These are phyloP conservation scores for Aldrovandia affinis DNA, from an alignment of 2,797 vertebrate genomes.

Conservation along the genomic window DNA sequence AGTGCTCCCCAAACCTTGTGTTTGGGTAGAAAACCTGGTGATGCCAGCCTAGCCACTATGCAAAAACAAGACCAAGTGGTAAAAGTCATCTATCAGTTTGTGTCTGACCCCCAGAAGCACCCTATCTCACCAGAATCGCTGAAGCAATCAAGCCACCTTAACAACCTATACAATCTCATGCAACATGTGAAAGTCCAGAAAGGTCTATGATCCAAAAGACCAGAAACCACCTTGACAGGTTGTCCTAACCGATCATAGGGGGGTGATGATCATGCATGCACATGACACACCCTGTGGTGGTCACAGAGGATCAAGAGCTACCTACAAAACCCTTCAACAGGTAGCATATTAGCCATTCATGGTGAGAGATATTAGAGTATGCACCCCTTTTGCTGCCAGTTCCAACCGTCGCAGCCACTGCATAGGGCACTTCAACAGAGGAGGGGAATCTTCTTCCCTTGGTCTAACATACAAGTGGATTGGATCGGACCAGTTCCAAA, in stretches of 20 bases:
- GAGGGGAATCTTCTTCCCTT: neutral
- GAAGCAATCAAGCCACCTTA: neutral
- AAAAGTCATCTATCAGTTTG: neutral
- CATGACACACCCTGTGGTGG: conserved; percentile 14
- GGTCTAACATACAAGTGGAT: conserved; percentile 27
- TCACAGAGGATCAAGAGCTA: conserved; percentile 9
- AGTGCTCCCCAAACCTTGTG: neutral
- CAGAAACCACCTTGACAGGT: neutral
- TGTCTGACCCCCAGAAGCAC: neutral
- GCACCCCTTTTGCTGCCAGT: conserved; percentile 32
- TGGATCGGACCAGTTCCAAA: conserved; percentile 20
- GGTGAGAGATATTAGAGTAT: neutral
- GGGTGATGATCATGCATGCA: conserved; percentile 1
- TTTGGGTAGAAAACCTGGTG: neutral
- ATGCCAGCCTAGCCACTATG: neutral
- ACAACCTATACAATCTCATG: neutral
- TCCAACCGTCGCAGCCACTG: conserved; percentile 13
- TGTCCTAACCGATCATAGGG: conserved; percentile 7
- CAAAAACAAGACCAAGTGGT: neutral
- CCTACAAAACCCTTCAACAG: neutral
- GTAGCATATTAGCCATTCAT: conserved; percentile 31
- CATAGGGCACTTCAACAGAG: conserved; percentile 14
- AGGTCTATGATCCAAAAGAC: neutral
- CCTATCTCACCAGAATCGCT: neutral
- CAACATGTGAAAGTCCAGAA: neutral